Conservation (phyloP, 2,888 invertebrate genomes). For the Bursaphelenchus okinawaensis region DNA sequence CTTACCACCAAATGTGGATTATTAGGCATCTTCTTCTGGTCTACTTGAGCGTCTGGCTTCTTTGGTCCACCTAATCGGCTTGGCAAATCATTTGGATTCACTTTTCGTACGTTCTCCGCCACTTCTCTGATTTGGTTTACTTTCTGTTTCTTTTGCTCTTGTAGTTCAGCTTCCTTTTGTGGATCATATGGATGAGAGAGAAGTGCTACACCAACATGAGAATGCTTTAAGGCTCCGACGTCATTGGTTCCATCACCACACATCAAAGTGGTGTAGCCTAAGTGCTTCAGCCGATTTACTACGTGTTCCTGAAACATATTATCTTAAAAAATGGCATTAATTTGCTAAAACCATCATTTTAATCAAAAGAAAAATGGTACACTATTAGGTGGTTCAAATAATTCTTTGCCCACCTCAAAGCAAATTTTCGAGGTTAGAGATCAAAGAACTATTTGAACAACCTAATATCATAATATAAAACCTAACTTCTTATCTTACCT, state of each 20-base stretch:
- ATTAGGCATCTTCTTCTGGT: not conserved
- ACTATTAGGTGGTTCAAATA: too few species aligned
- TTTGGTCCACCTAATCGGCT: conserved; percentile 29
- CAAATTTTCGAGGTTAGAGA: too few species aligned
- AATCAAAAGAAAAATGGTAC: conserved; percentile 8
- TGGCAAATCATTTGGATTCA: conserved; percentile 17
- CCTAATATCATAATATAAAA: too few species aligned
- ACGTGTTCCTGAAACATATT: conserved; percentile 70
- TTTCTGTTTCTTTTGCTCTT: conserved; percentile 14
- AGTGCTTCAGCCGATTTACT: conserved; percentile 77
- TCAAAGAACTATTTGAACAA: not conserved
- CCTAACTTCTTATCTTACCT: conserved; percentile 60
- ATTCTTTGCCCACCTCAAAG: too few species aligned
- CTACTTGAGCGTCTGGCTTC: not conserved
- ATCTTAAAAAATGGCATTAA: conserved; percentile 4
- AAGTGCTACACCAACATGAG: conserved; percentile 71
- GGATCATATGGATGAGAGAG: conserved; percentile 55
- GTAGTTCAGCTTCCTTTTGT: conserved; percentile 25
- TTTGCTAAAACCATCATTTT: conserved; percentile 1
- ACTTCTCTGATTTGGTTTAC: conserved; percentile 18
- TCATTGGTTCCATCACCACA: conserved; percentile 99
- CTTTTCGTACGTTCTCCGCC: conserved; percentile 10
- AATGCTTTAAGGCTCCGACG: conserved; percentile 96
- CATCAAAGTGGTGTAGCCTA: conserved; percentile 89
- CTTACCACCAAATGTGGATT: not conserved